Conservation (phyloP, 2,113 vertebrate genomes). For the Pholis gunnellus region DNA sequence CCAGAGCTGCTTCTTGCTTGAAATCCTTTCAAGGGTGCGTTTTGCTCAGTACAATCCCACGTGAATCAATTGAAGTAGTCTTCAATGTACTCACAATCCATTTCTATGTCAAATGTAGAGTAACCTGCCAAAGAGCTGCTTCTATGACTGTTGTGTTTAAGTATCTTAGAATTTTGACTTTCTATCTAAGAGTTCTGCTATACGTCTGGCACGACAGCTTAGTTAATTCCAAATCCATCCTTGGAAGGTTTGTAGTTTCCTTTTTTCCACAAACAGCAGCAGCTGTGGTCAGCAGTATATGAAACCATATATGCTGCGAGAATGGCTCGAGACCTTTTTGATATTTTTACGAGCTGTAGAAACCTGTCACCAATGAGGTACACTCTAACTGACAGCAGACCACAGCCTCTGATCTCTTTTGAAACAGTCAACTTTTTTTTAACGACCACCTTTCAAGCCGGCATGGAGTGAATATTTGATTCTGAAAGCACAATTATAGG, state of each 20-base stretch:
- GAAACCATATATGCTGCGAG: not conserved
- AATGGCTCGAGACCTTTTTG: conserved; percentile 3
- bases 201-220: not conserved
- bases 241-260: conserved; percentile 13
- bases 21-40: no score
- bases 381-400: not conserved
- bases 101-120: no score
- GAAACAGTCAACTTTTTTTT: conserved; percentile 2
- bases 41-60: no score
- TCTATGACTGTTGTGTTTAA: no score
- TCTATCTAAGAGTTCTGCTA: no score
- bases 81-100: no score
- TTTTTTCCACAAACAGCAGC: not conserved
- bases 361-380: not conserved
- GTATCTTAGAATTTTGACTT: no score
- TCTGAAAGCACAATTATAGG: conserved; percentile 24
- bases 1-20: no score
- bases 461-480: not conserved
- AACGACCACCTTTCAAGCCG: conserved; percentile 9
- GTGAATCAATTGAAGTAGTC: no score
- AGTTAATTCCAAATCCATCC: conserved; percentile 7
- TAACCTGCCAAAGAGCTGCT: no score
- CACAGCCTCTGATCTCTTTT: conserved; percentile 10
- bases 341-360: not conserved
- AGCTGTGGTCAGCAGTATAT: conserved; percentile 16